These are phyloP conservation scores for Dioctria linearis DNA, from an alignment of 2,888 invertebrate species.

Conservation along the genomic window DNA sequence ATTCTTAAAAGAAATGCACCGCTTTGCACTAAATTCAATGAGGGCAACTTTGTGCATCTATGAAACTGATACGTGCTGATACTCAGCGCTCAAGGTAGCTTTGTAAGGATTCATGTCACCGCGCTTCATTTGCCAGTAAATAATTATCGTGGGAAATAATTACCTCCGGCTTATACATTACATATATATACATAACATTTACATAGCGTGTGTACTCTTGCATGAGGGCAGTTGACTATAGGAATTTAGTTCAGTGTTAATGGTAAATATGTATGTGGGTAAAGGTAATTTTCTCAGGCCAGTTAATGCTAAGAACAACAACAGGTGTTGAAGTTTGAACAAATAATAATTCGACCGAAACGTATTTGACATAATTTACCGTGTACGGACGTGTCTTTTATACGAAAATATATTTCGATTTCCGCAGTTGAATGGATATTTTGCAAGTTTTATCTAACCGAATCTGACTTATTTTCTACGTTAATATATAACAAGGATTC, in stretches of 20 bases:
- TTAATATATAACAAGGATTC: no score
- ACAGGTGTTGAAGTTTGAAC: neutral
- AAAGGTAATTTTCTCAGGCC: constrained; percentile 11
- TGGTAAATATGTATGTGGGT: constrained; percentile 19
- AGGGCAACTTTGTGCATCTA: neutral
- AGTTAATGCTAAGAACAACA: neutral
- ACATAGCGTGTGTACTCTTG: neutral
- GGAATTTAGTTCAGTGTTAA: constrained; percentile 40
- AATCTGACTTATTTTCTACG: no score
- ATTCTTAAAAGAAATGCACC: neutral
- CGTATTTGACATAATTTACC: neutral
- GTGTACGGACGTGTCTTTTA: neutral
- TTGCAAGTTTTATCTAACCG: no score
- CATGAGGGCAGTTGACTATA: constrained; percentile 24
- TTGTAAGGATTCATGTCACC: constrained; percentile 34
- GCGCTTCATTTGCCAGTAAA: constrained; percentile 34
- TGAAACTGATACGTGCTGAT: constrained; percentile 19
- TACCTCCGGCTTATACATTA: neutral
- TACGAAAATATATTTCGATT: neutral
- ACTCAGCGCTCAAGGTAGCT: constrained; percentile 10
- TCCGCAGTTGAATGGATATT: neutral
- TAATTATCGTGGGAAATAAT: constrained; percentile 38
- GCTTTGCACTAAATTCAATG: neutral
- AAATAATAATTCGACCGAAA: neutral
- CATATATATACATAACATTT: no score